phyloP scores from a whole-genome alignment of 2,888 invertebrate genomes.

The Bellardia bayeri region DNA sequence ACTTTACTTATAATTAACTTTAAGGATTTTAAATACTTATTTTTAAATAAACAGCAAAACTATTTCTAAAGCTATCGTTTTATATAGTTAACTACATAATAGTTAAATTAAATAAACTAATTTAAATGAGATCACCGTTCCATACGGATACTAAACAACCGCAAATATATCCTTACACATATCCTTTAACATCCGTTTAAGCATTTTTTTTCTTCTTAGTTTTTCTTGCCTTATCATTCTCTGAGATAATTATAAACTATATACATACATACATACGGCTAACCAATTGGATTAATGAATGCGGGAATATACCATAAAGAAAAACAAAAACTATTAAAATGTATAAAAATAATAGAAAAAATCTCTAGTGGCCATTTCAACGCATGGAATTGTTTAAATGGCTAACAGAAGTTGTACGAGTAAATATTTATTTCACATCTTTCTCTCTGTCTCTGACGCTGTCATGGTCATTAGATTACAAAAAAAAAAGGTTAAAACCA shows the following conservation, averaged over 20 bases:
- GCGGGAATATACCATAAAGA: neutral
- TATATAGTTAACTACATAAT: neutral
- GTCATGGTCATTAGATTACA: neutral
- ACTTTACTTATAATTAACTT: no score
- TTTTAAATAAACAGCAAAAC: no score
- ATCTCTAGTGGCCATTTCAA: constrained; percentile 22
- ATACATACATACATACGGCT: neutral
- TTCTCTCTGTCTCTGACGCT: neutral
- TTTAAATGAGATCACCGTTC: neutral
- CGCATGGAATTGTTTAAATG: constrained; percentile 14
- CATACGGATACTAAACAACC: neutral
- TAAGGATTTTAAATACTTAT: no score
- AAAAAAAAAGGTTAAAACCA: constrained; percentile 41
- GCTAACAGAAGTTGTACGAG: neutral
- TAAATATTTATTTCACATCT: no score
- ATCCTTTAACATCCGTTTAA: neutral
- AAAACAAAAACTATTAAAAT: neutral
- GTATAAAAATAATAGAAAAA: neutral
- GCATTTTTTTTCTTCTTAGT: neutral
- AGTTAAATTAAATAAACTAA: neutral
- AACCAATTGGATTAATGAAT: neutral
- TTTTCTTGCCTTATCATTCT: neutral
- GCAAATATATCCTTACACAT: constrained; percentile 10
- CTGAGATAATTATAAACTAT: neutral
- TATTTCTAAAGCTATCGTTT: no score